A percentile compares a stretch with the other conserved stretches of the same genome.
phyloP scores from a whole-genome alignment of 2,888 invertebrate species.

The Dolomedes plantarius region DNA sequence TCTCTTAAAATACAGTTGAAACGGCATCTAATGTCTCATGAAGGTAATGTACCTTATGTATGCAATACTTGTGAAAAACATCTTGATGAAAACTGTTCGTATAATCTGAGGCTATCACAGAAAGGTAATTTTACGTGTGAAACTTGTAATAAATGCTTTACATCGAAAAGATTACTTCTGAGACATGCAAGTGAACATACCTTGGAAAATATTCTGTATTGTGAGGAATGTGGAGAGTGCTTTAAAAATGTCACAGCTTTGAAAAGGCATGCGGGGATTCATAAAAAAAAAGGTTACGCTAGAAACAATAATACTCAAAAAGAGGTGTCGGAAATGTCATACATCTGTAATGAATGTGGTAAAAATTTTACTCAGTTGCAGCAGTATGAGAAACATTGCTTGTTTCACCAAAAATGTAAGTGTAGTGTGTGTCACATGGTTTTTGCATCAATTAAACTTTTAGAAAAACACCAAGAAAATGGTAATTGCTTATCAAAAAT shows the following conservation, averaged over 20 bases:
- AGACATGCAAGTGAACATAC: slow-evolving; percentile 21
- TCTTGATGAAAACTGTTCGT: slow-evolving; percentile 5
- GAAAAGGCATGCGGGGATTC: slow-evolving; percentile 2
- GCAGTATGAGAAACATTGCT: slow-evolving; percentile 1
- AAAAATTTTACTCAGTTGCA: not conserved
- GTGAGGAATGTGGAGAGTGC: slow-evolving; percentile 28
- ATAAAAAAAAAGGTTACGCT: not conserved
- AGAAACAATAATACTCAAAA: not conserved
- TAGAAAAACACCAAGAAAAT: slow-evolving; percentile 29
- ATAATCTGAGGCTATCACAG: slow-evolving; percentile 42
- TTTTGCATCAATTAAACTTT: slow-evolving; percentile 23
- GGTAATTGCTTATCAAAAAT: not conserved
- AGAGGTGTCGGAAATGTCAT: not conserved
- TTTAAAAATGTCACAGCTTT: slow-evolving; percentile 20
- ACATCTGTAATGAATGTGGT: not conserved
- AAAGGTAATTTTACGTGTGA: slow-evolving; percentile 38
- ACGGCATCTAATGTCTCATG: slow-evolving; percentile 38
- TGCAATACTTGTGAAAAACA: slow-evolving; percentile 34
- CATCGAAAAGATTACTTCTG: slow-evolving; percentile 32
- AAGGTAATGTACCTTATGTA: slow-evolving; percentile 26
- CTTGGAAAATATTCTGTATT: not conserved
- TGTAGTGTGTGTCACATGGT: slow-evolving; percentile 28
- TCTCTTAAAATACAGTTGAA: slow-evolving; percentile 55
- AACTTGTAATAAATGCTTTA: slow-evolving; percentile 32
- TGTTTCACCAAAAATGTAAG: slow-evolving; percentile 8